A percentile compares a stretch with the other conserved stretches of the same genome.
Evolutionary conservation across 92 coral and sea anemone species (phyloP).

Genomic region (Paragorgia papillata): DNA sequence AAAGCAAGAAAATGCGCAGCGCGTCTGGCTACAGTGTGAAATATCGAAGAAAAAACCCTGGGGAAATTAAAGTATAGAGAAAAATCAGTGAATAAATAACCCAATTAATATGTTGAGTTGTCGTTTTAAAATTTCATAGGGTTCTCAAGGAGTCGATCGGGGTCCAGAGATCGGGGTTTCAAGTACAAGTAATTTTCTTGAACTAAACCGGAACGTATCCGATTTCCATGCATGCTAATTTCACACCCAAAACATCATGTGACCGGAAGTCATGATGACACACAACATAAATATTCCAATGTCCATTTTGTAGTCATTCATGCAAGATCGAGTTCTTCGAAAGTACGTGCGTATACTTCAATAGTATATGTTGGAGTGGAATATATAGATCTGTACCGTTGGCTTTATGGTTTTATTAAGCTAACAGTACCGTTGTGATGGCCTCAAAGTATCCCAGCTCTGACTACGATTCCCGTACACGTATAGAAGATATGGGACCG

Average conservation of each 20-base stretch:
- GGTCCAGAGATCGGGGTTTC: too few relatives aligned
- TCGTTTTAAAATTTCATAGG: too few relatives aligned
- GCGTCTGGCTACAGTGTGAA: too few relatives aligned
- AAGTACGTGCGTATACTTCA: background rate
- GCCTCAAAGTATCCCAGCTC: conserved; percentile 5
- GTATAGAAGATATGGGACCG: conserved; percentile 24
- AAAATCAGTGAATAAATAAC: too few relatives aligned
- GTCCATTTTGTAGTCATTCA: too few relatives aligned
- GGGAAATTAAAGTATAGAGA: too few relatives aligned
- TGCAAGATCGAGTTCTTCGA: too few relatives aligned
- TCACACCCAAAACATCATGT: conserved; percentile 12
- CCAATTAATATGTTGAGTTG: too few relatives aligned
- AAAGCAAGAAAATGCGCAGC: too few relatives aligned
- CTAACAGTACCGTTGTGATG: background rate
- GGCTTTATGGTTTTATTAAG: background rate
- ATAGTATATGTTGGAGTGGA: background rate
- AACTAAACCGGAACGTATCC: conserved; percentile 13
- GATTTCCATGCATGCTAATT: conserved; percentile 3
- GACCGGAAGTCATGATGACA: conserved; percentile 23
- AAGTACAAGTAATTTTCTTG: too few relatives aligned
- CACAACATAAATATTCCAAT: conserved; percentile 18
- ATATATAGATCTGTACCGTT: background rate
- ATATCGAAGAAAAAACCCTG: too few relatives aligned
- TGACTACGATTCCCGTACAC: conserved; percentile 2
- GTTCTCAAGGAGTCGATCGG: too few relatives aligned